These are phyloP conservation scores for Muscidifurax raptorellus DNA, from an alignment of 1,140 invertebrate species.

Conservation along the genomic window DNA sequence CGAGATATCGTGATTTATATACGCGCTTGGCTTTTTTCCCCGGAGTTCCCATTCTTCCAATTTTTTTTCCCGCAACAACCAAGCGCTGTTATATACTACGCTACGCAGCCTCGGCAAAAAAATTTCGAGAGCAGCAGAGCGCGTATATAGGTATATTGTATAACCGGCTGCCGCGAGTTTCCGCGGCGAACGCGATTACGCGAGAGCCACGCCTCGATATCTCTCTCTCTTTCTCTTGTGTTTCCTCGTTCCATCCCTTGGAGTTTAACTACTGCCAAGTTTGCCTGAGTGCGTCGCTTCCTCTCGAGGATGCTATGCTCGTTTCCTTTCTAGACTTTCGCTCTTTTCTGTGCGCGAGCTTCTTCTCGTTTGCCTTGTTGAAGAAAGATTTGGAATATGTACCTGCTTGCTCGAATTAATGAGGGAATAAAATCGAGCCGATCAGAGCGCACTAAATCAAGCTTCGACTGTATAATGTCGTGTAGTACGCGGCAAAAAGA, in stretches of 20 bases:
- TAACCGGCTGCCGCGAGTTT: conserved; percentile 46
- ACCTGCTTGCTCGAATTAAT: too few species aligned
- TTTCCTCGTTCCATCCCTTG: neutral
- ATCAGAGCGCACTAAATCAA: too few species aligned
- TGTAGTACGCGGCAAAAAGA: too few species aligned
- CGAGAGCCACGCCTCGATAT: conserved; percentile 65
- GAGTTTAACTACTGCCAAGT: neutral
- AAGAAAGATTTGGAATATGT: neutral
- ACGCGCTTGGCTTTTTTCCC: conserved; percentile 6
- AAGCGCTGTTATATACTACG: neutral
- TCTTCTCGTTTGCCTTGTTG: neutral
- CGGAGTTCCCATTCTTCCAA: neutral
- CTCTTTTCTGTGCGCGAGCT: neutral
- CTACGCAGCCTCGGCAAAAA: neutral
- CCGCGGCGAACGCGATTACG: conserved; percentile 55
- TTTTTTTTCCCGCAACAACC: conserved; percentile 7
- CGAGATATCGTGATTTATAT: conserved; percentile 39
- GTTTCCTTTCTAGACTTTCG: conserved; percentile 18
- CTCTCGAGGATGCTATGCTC: neutral
- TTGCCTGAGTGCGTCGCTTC: neutral
- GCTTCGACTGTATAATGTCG: too few species aligned
- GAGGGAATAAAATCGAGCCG: too few species aligned
- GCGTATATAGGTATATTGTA: conserved; percentile 51
- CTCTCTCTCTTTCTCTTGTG: conserved; percentile 15
- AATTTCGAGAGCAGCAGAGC: neutral